These are phyloP conservation scores for Ibidorhyncha struthersii DNA, from an alignment of 2,113 vertebrate genomes.

Conservation along the genomic window DNA sequence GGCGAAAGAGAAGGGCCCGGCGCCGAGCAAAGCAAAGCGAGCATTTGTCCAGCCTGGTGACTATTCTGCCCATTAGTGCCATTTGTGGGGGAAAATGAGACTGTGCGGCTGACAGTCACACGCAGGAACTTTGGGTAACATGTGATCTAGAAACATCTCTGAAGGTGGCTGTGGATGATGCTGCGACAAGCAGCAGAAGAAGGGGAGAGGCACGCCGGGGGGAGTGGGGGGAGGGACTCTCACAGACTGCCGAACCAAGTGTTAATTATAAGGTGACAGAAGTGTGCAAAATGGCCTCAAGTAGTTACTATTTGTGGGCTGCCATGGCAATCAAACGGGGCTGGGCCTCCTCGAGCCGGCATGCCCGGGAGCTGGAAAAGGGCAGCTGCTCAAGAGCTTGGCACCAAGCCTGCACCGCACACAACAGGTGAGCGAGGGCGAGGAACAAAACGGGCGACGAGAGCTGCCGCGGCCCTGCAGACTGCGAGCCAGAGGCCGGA, in stretches of 20 bases:
- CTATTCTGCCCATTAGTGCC: background rate
- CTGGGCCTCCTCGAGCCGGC: background rate
- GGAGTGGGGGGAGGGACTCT: background rate
- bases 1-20: fast-evolving
- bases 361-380: background rate
- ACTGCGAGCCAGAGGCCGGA: background rate
- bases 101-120: no score
- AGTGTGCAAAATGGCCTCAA: background rate
- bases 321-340: background rate
- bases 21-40: background rate
- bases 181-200: background rate
- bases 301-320: background rate
- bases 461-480: background rate
- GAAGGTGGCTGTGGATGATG: background rate
- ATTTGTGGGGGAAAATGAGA: background rate
- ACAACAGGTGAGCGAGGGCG: background rate
- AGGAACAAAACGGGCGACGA: fast-evolving
- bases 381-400: constrained; percentile 27
- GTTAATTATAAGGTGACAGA: background rate
- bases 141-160: background rate
- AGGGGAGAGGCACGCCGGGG: background rate
- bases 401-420: background rate
- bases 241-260: background rate
- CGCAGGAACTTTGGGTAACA: background rate
- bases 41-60: background rate